Evolutionary conservation across 2,113 vertebrate genomes (phyloP), one percentile per base, ranked within the genome.

Genomic region (Delphinapterus leucas): DNA sequence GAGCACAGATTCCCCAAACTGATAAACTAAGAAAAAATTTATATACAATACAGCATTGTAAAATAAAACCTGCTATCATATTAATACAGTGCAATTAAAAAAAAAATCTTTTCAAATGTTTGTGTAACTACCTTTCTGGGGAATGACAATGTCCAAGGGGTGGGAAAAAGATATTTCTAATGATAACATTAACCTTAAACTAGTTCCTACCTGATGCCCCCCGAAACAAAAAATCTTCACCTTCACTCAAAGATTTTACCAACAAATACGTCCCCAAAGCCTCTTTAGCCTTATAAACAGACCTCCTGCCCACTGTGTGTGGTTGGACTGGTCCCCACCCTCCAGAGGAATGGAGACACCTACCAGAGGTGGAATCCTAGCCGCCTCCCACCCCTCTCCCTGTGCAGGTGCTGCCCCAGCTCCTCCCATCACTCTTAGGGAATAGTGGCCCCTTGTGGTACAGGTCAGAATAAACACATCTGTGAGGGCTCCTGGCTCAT

Each of bases 391-490:
- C 10, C 21, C 31, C 31, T 58, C 26, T 53, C 15, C 44, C 38
- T 1, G 9, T 2, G 6, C 23, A 23, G 31, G 14, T 5, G 10
- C n/a, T 4, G 2, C 9, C 25, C 17, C 0, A 31, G 25, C 58
- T 7, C 83, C 79, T 73, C 63, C 11, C 23, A 8, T 84, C 23
- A 44, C 60, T 41, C 28, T 63, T 91, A 26, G 89, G 86, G 53
- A 86, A 73, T 44, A 93, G 87, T 60, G 87, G 73, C 96, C 96
- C 76, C 96, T 97, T 84, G 96, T 97, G 96, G 95, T 81, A 11
- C 61, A 81, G 0, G 14, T 74, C 8, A 6, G 60, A 44, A 92
- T 83, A 63, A 77, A 88, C 93, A 70, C 3, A 2, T 68, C 31
- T 65, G 14, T 81, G 74, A 31, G 26, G 36, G 65, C 8, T 76